Evolutionary conservation across 2,113 vertebrate genomes (phyloP), one percentile per base, ranked within the genome.

Genomic region (Urocitellus parryii): DNA sequence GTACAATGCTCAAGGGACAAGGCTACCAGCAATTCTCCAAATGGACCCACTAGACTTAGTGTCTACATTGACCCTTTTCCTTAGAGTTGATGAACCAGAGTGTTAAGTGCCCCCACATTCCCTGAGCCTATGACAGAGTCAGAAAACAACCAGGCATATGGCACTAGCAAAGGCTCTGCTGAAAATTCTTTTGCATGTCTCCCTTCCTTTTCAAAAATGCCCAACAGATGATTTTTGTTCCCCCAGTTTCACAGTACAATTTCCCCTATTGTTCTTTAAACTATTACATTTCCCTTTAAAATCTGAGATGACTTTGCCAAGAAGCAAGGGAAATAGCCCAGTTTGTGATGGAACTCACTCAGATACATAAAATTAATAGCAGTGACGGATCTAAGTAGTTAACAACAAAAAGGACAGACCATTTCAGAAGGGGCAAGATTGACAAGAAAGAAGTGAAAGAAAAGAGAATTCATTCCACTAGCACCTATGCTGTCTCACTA

Each of bases 211-310:
- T 73, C 67, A 61, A 88, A 96, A 97, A 73, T 70, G 20, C 72
- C 72, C 87, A 90, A 91, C 78, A 94, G 79, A 94, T 58, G 76
- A 39, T 37, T 76, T 90, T 70, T 94, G 72, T 92, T 92, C 90
- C 83, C 56, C 56, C 6, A 16, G n/a, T 70, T 79, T 94, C 84
- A 96, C 20, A 78, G 27, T 65, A 95, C 72, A 98, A 96, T 92
- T 70, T 91, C 72, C 56, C 34, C 84, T 87, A 95, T 91, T 97
- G 90, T 97, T 94, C 86, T 90, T 93, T 56, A 73, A 93, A 53
- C 82, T 90, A 93, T 90, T 93, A 72, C 76, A 85, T 53, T 93
- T 91, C 51, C 34, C 70, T 91, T 87, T 77, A 84, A 94, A 94
- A 96, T 97, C 78, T 53, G 12, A 53, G 39, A 11, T 63, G 25